Percentiles rank a stretch among this genome's conserved stretches.
phyloP scores from a whole-genome alignment of 2,888 invertebrate species.

The Allophyes oxyacanthae region DNA sequence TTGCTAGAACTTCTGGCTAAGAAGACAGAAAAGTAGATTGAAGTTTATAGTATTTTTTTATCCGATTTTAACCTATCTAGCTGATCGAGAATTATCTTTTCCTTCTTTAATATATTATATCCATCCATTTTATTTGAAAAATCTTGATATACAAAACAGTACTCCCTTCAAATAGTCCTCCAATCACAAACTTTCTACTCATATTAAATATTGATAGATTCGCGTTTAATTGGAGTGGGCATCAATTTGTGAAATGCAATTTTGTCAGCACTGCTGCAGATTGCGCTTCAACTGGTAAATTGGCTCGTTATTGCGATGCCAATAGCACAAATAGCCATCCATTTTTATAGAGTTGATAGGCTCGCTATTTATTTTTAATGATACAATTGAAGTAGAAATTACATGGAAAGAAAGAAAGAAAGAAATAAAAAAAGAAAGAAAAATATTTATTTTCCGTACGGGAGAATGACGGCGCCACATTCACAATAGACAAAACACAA shows the following conservation, averaged over 20 bases:
- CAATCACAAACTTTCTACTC: too few species aligned
- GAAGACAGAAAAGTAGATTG: too few species aligned
- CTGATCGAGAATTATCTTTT: too few species aligned
- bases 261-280: conserved; percentile 31
- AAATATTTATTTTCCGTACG: too few species aligned
- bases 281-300: conserved; percentile 30
- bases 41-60: too few species aligned
- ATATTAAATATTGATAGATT: conserved; percentile 22
- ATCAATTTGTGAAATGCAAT: conserved; percentile 38
- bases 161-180: background rate
- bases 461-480: too few species aligned
- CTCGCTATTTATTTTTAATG: background rate
- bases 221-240: conserved; percentile 22
- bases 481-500: too few species aligned
- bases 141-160: too few species aligned
- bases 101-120: background rate
- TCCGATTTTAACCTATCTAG: too few species aligned
- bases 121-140: background rate
- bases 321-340: conserved; percentile 8
- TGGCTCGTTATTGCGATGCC: conserved; percentile 42
- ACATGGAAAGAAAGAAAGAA: too few species aligned
- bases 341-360: conserved; percentile 4
- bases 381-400: background rate
- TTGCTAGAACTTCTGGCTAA: too few species aligned
- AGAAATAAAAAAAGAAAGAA: too few species aligned